Percentiles rank a stretch among this genome's conserved stretches.
Conservation (phyloP, 1,140 invertebrate species). For the Cyclina sinensis region DNA sequence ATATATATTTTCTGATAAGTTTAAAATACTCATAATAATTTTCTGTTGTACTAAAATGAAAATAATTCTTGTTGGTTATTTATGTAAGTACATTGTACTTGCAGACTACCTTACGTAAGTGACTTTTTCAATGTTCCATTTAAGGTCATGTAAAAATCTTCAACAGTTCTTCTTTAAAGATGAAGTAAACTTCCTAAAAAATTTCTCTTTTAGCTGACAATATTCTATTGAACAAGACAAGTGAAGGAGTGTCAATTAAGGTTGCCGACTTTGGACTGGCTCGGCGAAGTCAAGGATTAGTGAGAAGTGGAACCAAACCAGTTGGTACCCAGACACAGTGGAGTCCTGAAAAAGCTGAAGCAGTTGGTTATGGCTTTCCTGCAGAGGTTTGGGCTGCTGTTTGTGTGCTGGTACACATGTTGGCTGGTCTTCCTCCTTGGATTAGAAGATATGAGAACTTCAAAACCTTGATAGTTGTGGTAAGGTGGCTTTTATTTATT, state of each 20-base stretch:
- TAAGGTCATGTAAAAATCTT: no score
- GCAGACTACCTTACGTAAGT: no score
- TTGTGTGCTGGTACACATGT: conserved; percentile 81
- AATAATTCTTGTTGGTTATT: no score
- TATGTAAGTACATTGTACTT: no score
- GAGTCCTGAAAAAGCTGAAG: conserved; percentile 82
- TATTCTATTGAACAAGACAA: conserved; percentile 75
- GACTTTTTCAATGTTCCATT: no score
- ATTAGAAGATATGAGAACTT: conserved; percentile 70
- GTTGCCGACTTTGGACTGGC: conserved; percentile 83
- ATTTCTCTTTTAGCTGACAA: conserved; percentile 80
- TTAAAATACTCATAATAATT: no score
- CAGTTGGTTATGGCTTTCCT: conserved; percentile 79
- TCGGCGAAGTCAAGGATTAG: conserved; percentile 54
- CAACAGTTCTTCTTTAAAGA: no score
- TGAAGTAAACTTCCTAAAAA: no score
- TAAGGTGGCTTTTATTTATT: conserved; percentile 73
- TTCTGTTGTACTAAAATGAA: no score
- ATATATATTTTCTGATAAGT: no score
- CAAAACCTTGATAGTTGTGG: conserved; percentile 76
- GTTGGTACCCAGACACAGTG: conserved; percentile 80
- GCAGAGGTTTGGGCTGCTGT: conserved; percentile 83
- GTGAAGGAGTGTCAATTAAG: conserved; percentile 66
- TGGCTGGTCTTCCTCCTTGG: conserved; percentile 83
- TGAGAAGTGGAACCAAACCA: conserved; percentile 66